phyloP scores from a whole-genome alignment of 2,888 invertebrate species.

The Eremobia ochroleuca region DNA sequence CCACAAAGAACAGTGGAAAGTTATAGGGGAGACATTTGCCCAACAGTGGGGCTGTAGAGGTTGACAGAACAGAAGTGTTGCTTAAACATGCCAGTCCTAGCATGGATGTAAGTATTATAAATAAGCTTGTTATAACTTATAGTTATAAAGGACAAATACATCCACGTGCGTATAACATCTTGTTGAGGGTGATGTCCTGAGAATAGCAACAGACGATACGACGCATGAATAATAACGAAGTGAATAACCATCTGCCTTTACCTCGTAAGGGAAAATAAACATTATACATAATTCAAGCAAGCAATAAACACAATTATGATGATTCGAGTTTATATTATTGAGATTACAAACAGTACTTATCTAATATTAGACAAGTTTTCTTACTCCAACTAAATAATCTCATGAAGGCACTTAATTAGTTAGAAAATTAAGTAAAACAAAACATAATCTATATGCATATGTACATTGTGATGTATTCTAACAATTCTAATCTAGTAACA shows the following conservation, averaged over 20 bases:
- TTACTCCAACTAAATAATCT: constrained; percentile 66
- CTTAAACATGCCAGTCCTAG: neutral
- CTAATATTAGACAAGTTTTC: constrained; percentile 63
- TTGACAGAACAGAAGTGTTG: neutral
- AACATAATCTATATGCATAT: constrained; percentile 32
- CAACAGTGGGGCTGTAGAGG: neutral
- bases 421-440: constrained; percentile 40
- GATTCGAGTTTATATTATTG: constrained; percentile 65
- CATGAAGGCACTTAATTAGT: constrained; percentile 67
- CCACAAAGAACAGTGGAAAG: neutral
- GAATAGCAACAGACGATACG: constrained; percentile 48
- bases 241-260: constrained; percentile 47
- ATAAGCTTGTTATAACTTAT: neutral
- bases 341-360: constrained; percentile 73
- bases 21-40: neutral
- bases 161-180: constrained; percentile 35
- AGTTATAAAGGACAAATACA: constrained; percentile 23
- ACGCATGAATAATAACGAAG: constrained; percentile 55
- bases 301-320: constrained; percentile 47
- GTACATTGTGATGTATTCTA: constrained; percentile 39
- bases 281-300: constrained; percentile 39
- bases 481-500: constrained; percentile 42
- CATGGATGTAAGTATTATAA: neutral
- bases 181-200: constrained; percentile 53
- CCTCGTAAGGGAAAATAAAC: constrained; percentile 54